Percentiles rank a stretch among this genome's conserved stretches.
These are phyloP conservation scores for Heliopora coerulea DNA, from an alignment of 92 coral and sea anemone species.

Conservation along the genomic window DNA sequence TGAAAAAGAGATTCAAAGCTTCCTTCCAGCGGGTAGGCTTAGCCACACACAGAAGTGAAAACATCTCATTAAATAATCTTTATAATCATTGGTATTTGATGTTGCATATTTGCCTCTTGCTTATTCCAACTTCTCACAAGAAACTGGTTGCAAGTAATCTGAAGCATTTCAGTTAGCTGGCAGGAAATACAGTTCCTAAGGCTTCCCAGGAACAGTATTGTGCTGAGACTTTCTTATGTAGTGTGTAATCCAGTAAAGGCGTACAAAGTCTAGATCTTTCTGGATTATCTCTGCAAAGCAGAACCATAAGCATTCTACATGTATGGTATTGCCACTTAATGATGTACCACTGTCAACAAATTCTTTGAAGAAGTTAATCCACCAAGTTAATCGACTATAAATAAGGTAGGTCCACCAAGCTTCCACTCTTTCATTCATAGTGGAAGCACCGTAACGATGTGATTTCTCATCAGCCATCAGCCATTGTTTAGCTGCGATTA, in stretches of 20 bases:
- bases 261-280: conserved; percentile 10
- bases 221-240: conserved; percentile 24
- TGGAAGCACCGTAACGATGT: conserved; percentile 24
- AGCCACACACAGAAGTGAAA: conserved; percentile 28
- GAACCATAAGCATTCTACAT: conserved; percentile 7
- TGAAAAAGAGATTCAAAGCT: conserved; percentile 26
- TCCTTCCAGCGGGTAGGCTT: conserved; percentile 43
- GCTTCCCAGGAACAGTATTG: conserved; percentile 16
- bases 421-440: conserved; percentile 14
- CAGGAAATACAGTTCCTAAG: not conserved
- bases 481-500: conserved; percentile 35
- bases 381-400: conserved; percentile 39
- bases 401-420: conserved; percentile 23
- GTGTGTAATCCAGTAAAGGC: conserved; percentile 18
- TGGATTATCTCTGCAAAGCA: conserved; percentile 14
- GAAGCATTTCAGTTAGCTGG: not conserved
- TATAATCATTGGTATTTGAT: conserved; percentile 28
- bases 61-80: conserved; percentile 37
- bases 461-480: conserved; percentile 38
- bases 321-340: not conserved
- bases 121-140: too few species aligned
- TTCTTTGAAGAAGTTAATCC: conserved; percentile 46
- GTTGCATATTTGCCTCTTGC: too few species aligned
- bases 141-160: conserved; percentile 16
- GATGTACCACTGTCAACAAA: conserved; percentile 23